These are phyloP conservation scores for Dendropsophus ebraccatus DNA, from an alignment of 2,113 vertebrate species.

Conservation along the genomic window DNA sequence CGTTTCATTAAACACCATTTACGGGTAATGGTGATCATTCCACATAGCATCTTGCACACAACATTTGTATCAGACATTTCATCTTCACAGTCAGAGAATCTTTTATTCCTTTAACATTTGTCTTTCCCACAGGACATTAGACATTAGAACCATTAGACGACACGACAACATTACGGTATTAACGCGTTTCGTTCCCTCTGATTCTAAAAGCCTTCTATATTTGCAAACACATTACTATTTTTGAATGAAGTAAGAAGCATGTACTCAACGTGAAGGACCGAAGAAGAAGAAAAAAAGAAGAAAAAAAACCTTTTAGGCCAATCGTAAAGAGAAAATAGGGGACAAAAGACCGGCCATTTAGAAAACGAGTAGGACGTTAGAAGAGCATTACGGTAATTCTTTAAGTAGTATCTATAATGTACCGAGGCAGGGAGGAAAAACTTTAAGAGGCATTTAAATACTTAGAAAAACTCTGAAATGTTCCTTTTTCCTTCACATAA, in stretches of 20 bases:
- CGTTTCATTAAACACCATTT: conserved; percentile 24
- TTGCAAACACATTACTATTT: conserved; percentile 22
- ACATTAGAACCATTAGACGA: conserved; percentile 25
- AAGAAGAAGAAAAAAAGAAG: neutral
- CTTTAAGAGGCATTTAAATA: conserved; percentile 35
- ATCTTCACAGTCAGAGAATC: neutral
- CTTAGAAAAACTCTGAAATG: neutral
- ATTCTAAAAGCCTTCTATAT: conserved; percentile 7
- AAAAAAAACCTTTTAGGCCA: conserved; percentile 29
- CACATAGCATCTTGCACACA: neutral
- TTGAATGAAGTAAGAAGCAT: neutral
- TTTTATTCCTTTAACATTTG: conserved; percentile 12
- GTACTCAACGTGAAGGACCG: neutral
- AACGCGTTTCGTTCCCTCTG: neutral
- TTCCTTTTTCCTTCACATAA: neutral
- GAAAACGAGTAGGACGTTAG: neutral
- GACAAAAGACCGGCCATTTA: neutral
- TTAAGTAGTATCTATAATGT: neutral
- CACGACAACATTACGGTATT: neutral
- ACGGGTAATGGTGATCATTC: conserved; percentile 9
- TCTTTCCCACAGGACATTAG: neutral
- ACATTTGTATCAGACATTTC: conserved; percentile 11
- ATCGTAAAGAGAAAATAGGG: neutral
- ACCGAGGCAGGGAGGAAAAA: neutral
- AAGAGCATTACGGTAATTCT: conserved; percentile 10